phyloP scores from a whole-genome alignment of 2,888 invertebrate genomes.

The Parasteatoda lunata region DNA sequence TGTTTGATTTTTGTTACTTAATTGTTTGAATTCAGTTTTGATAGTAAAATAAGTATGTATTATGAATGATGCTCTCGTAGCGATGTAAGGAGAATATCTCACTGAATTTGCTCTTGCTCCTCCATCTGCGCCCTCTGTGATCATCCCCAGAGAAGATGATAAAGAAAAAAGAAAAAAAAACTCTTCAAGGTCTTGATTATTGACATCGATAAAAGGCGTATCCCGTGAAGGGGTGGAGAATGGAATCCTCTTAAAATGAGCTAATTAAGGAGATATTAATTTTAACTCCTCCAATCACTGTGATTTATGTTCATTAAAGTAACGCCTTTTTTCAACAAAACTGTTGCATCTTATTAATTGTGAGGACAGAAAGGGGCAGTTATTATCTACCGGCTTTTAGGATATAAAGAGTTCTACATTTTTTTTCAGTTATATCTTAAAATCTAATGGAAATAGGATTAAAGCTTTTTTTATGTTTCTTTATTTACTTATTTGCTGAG shows the following conservation, averaged over 20 bases:
- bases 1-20: too few relatives aligned
- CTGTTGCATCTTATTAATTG: constrained; percentile 63
- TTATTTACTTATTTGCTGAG: too few relatives aligned
- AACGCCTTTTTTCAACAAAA: constrained; percentile 44
- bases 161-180: constrained; percentile 38
- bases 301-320: constrained; percentile 56
- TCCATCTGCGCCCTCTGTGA: constrained; percentile 15
- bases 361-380: not conserved
- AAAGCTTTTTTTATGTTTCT: too few relatives aligned
- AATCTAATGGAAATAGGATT: too few relatives aligned
- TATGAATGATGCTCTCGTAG: too few relatives aligned
- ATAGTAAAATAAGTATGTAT: too few relatives aligned
- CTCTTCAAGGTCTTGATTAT: constrained; percentile 61
- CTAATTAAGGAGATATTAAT: constrained; percentile 62
- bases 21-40: too few relatives aligned
- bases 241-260: constrained; percentile 50
- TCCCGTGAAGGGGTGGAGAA: constrained; percentile 42
- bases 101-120: constrained; percentile 6
- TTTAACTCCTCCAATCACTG: constrained; percentile 55
- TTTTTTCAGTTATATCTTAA: too few relatives aligned
- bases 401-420: too few relatives aligned
- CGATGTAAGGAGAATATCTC: not conserved
- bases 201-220: constrained; percentile 64
- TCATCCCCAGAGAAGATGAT: constrained; percentile 16
- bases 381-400: too few relatives aligned